Evolutionary conservation across 1,140 invertebrate genomes (phyloP).

Genomic region (Intoshia linei): DNA sequence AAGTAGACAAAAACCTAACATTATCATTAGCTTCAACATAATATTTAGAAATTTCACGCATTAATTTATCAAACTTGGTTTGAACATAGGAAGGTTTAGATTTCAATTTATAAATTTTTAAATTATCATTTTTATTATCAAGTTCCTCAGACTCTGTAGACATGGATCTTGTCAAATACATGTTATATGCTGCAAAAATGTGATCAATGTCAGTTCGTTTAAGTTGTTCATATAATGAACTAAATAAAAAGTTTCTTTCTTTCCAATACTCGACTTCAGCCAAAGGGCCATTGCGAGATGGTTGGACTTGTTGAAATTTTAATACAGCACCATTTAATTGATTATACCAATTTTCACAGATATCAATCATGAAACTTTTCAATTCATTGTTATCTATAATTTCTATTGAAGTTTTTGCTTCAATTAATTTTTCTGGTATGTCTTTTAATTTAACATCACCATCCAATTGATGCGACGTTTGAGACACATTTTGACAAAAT

Average conservation of each 20-base stretch:
- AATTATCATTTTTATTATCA: slow-evolving; percentile 25
- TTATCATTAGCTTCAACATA: slow-evolving; percentile 48
- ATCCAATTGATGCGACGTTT: slow-evolving; percentile 24
- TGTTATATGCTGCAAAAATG: slow-evolving; percentile 28
- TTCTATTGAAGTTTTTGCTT: slow-evolving; percentile 13
- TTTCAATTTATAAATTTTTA: slow-evolving; percentile 33
- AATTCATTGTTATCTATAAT: slow-evolving; percentile 16
- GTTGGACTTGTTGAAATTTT: slow-evolving; percentile 15
- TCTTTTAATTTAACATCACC: slow-evolving; percentile 20
- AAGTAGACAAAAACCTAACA: slow-evolving; percentile 39
- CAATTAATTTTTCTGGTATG: slow-evolving; percentile 9
- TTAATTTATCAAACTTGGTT: too few relatives aligned
- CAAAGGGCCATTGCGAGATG: slow-evolving; percentile 36
- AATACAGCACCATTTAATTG: slow-evolving; percentile 17
- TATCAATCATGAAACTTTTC: slow-evolving; percentile 13
- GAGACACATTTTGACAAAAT: slow-evolving; percentile 19
- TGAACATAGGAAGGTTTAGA: too few relatives aligned
- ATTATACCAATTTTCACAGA: slow-evolving; percentile 16
- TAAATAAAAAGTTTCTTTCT: slow-evolving; percentile 36
- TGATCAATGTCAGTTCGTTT: slow-evolving; percentile 33
- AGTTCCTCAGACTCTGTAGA: too few relatives aligned
- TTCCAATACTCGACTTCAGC: slow-evolving; percentile 49
- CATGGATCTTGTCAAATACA: too few relatives aligned
- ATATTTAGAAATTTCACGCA: not conserved
- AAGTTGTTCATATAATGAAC: slow-evolving; percentile 40